Percentiles rank a stretch among this genome's conserved stretches.
These are phyloP conservation scores for Oncopodura yosiiana DNA, from an alignment of 1,140 invertebrate genomes.

Conservation along the genomic window DNA sequence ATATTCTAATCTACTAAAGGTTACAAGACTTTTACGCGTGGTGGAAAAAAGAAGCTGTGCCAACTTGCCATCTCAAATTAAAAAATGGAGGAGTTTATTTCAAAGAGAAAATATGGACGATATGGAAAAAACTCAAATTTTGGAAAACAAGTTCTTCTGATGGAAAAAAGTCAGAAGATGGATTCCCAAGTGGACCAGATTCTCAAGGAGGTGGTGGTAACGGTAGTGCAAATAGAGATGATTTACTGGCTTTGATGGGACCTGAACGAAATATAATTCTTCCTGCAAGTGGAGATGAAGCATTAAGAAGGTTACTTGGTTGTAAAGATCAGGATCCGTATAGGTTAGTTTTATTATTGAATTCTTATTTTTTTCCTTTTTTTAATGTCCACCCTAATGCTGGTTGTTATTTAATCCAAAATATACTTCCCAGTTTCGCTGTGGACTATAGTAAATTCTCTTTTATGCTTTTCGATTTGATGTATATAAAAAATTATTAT, in stretches of 20 bases:
- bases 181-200: too few species aligned
- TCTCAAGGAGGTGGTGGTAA: background rate
- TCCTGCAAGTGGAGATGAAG: constrained; percentile 82
- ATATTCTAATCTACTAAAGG: constrained; percentile 8
- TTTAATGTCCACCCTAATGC: constrained; percentile 8
- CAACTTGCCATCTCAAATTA: constrained; percentile 7
- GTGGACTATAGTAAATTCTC: constrained; percentile 1
- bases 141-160: too few species aligned
- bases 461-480: too few species aligned
- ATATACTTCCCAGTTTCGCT: constrained; percentile 1
- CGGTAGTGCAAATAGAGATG: constrained; percentile 10
- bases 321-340: constrained; percentile 93
- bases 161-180: too few species aligned
- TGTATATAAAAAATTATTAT: background rate
- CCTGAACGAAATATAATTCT: constrained; percentile 69
- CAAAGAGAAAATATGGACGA: constrained; percentile 8
- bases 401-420: background rate
- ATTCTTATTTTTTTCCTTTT: background rate
- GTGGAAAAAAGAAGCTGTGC: constrained; percentile 24
- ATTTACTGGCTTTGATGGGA: constrained; percentile 40
- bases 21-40: constrained; percentile 23
- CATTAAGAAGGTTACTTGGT: constrained; percentile 79
- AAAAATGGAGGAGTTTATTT: background rate
- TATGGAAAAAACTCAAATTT: background rate
- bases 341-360: constrained; percentile 56